Base-by-base conservation (phyloP, 1,140 invertebrate species). In the Listronotus oregonensis region DNA sequence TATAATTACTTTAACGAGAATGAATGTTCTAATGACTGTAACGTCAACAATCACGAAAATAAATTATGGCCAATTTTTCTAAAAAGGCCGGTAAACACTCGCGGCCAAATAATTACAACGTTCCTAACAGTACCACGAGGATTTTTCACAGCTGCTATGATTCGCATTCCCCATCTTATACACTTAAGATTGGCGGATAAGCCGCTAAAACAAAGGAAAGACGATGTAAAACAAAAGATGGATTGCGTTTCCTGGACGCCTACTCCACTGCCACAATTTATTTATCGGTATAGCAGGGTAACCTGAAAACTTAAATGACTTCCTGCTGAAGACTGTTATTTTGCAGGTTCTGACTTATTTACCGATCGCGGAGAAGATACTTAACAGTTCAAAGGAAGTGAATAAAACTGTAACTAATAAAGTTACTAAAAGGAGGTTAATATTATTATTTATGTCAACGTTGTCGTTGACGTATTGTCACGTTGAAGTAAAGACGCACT, bases 241-340 rank as follows among this genome's bases (percentile, higher is more conserved):
- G 39, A 61, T 61, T 52, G 58, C 39, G 37, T 61, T 61, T 61
- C 58, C 58, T 61, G 58, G 58, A 61, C 58, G 58, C 58, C 58
- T 61, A 61, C 58, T 47, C 58, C 39, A 51, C 37, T 61, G 58
- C 58, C 58, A 51, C 47, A 61, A 61, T 61, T 27, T 61, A 61
- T 61, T 61, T 61, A 61, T 61, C 46, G 58, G 37, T 46, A 57
- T 31, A 37, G 15, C 58, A 14, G 21, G 34, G 50, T 42, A 32
- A 61, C 34, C 51, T 61, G 21, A 21, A 58, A 43, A 51, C 27
- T 31, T 21, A 57, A 46, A 58, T 43, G 43, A 42, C 56, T 47
- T 34, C 32, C 31, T 37, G 11, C 46, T 49, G 14, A 49, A 49
- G 21, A 27, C 18, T 18, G 46, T 49, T 49, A 27, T 49, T 49